A percentile compares a stretch with the other conserved stretches of the same genome.
Conservation (phyloP, 1,140 invertebrate species). For the Temnothorax nylanderi region DNA sequence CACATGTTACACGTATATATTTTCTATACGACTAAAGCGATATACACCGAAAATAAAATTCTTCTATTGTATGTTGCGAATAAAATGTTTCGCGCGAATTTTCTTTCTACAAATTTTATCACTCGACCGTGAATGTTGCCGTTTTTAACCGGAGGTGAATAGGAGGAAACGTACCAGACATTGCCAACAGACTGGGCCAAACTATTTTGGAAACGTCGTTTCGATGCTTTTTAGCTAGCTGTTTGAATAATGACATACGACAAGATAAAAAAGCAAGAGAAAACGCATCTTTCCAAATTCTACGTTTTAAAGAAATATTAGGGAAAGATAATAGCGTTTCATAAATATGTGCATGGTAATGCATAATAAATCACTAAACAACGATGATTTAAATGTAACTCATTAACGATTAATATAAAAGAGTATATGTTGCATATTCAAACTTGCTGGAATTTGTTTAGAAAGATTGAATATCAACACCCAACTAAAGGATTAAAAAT, state of each 20-base stretch:
- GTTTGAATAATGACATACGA: constrained; percentile 22
- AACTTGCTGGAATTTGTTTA: neutral
- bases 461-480: neutral
- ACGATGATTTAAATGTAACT: neutral
- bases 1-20: neutral
- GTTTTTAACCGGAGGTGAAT: constrained; percentile 43
- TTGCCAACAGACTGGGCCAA: constrained; percentile 43
- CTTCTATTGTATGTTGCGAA: neutral
- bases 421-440: neutral
- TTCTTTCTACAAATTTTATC: constrained; percentile 18
- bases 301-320: neutral
- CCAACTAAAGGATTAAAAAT: neutral
- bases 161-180: constrained; percentile 34
- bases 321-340: neutral
- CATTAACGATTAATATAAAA: neutral
- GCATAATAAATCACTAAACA: neutral
- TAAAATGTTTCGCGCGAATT: constrained; percentile 12
- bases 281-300: neutral
- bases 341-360: neutral
- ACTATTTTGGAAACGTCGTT: constrained; percentile 35
- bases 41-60: neutral
- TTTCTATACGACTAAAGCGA: neutral
- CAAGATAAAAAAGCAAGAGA: neutral
- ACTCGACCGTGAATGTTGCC: constrained; percentile 32
- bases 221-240: constrained; percentile 4